Conservation (phyloP, 2,888 invertebrate species). For the Phlogophora meticulosa region DNA sequence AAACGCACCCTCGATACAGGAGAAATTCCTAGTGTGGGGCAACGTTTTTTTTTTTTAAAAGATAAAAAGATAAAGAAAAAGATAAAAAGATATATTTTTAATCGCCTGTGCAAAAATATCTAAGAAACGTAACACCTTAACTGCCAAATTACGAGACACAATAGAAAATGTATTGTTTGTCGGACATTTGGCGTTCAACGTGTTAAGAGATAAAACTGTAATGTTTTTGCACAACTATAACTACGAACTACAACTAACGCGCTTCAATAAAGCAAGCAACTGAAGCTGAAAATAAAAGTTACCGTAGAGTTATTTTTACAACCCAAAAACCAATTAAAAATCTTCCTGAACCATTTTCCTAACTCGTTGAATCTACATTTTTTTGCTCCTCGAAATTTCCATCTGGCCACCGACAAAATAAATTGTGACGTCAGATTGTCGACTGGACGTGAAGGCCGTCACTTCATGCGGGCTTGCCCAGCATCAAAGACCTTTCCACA, state of each 20-base stretch:
- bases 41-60: no score
- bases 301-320: neutral
- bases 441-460: constrained; percentile 32
- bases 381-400: constrained; percentile 16
- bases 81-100: no score
- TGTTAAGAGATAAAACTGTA: no score
- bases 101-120: no score
- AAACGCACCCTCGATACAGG: no score
- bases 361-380: constrained; percentile 5
- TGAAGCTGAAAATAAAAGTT: neutral
- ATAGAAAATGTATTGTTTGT: no score
- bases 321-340: constrained; percentile 17
- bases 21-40: no score
- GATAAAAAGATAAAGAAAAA: no score
- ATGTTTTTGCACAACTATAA: no score
- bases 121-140: no score
- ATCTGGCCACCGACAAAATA: constrained; percentile 3
- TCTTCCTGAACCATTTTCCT: constrained; percentile 4
- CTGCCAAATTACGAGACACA: no score
- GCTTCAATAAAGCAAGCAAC: neutral
- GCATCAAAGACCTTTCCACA: constrained; percentile 57
- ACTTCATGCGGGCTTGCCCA: constrained; percentile 48
- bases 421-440: constrained; percentile 21
- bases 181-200: no score
- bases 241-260: neutral